A percentile compares a stretch with the other conserved stretches of the same genome.
These are phyloP conservation scores for Stichopus chloronotus DNA, from an alignment of 35 echinoderm and acorn worm genomes.

Conservation along the genomic window DNA sequence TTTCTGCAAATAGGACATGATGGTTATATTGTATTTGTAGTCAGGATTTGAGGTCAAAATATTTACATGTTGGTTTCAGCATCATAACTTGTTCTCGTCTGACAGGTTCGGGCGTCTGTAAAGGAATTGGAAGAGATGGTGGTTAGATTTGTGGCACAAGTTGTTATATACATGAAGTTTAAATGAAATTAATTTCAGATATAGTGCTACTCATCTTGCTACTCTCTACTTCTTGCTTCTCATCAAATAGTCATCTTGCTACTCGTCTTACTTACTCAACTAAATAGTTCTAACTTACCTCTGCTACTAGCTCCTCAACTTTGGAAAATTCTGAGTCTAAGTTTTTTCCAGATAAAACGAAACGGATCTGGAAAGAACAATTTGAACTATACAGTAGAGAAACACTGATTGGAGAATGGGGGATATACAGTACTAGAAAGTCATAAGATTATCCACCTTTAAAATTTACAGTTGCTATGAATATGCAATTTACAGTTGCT, in stretches of 20 bases:
- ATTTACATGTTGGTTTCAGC: constrained; percentile 69
- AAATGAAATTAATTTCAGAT: too few species aligned
- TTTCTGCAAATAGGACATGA: too few species aligned
- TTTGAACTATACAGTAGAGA: not conserved
- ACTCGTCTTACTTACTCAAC: too few species aligned
- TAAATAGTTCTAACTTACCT: constrained; percentile 58
- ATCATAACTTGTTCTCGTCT: not conserved
- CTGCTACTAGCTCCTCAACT: constrained; percentile 62
- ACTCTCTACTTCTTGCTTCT: too few species aligned
- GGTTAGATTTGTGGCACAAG: not conserved
- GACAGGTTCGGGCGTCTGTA: constrained; percentile 59
- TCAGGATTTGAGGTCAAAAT: not conserved
- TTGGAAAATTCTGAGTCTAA: constrained; percentile 71
- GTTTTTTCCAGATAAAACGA: constrained; percentile 55
- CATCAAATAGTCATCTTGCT: too few species aligned
- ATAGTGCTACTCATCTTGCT: too few species aligned
- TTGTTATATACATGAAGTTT: not conserved
- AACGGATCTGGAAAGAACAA: constrained; percentile 50
- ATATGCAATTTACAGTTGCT: too few species aligned
- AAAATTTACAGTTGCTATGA: too few species aligned
- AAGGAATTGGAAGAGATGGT: not conserved
- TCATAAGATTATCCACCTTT: too few species aligned
- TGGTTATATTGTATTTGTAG: too few species aligned
- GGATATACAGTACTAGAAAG: too few species aligned
- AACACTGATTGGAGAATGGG: too few species aligned